Evolutionary conservation across 2,888 invertebrate species (phyloP), one percentile per base, ranked within the genome.

Genomic region (Pardosa pseudoannulata): DNA sequence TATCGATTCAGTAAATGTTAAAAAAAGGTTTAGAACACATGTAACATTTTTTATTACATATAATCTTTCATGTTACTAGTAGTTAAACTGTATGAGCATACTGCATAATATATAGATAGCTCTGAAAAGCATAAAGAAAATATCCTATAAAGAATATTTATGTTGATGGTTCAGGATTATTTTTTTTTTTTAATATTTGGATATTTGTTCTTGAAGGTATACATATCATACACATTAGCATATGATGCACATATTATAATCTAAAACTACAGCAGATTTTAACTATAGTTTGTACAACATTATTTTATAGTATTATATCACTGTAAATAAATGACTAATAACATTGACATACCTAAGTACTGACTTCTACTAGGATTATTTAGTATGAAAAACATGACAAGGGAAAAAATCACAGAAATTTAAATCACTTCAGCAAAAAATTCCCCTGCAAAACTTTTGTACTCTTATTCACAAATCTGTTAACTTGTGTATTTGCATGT

Each of bases 321-420:
- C 65, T 65, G 65, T 28, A 31, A 65, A 28, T 19, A 29, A 65
- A 65, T 65, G 6, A 28, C n/a, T 27, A 29, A 29, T 13, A 65
- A 28, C 65, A 65, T 29, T 65, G 65, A 31, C 31, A 28, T 13
- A 23, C 19, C 68, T 68, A 68, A 36, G 6, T 68, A 36, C 19
- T 68, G 19, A 36, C 9, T 9, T 28, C 31, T 28, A 31, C 29
- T 65, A 19, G 23, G 46, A 71, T 28, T 71, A 71, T 41, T 28
- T 32, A n/a, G 64, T 85, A 86, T 86, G 79, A 79, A 86, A 86
- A 86, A 64, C 41, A 68, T 76, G 70, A 72, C 50, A 56, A 68
- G 68, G 68, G 64, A 75, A 79, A 86, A 75, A 86, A 86, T 86
- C 86, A 86, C 86, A 86, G 86, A 79, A 76, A 79, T 78, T 70